phyloP scores from a whole-genome alignment of 2,113 vertebrate genomes.

The Ctenodactylus gundi region DNA sequence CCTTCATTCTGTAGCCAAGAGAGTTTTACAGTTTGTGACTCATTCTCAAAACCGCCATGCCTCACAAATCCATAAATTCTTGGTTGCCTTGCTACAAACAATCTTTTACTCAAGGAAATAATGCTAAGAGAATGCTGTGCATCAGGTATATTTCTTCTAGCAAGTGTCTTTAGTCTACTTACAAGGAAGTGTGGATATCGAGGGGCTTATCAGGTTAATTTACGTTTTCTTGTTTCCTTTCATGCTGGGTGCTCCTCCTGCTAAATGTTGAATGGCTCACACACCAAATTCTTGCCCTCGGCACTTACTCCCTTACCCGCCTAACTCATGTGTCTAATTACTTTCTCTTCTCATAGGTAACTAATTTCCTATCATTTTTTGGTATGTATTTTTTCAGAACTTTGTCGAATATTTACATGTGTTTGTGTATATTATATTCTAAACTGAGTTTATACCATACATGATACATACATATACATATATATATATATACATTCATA shows the following conservation, averaged over 20 bases:
- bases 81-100: neutral
- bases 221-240: neutral
- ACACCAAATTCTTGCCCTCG: neutral
- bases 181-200: neutral
- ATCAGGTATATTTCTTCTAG: neutral
- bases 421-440: neutral
- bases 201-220: neutral
- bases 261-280: neutral
- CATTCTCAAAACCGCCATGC: neutral
- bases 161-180: neutral
- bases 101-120: neutral
- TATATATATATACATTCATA: neutral
- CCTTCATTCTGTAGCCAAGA: neutral
- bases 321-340: neutral
- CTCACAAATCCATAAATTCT: neutral
- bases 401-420: neutral
- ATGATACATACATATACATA: neutral
- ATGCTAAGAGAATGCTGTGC: neutral
- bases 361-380: neutral
- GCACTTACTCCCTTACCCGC: neutral
- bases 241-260: fast-evolving
- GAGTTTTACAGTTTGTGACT: neutral
- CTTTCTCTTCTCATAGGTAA: neutral
- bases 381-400: neutral
- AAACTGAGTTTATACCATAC: neutral